Evolutionary conservation across 2,113 vertebrate genomes (phyloP).

Genomic region (Elephantulus edwardii): DNA sequence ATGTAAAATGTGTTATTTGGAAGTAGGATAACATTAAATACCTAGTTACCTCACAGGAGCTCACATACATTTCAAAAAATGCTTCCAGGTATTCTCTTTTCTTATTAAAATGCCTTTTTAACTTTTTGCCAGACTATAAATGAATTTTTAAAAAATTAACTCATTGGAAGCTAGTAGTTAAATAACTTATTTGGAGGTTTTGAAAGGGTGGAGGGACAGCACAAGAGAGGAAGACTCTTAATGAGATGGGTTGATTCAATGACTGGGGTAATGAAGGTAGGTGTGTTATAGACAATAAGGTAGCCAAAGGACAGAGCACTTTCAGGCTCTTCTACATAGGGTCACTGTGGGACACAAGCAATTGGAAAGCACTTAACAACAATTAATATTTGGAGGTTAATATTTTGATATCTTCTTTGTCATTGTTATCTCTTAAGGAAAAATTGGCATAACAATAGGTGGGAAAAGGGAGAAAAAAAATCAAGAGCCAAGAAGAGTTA

Average conservation of each 20-base stretch:
- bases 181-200: too few relatives aligned
- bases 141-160: too few relatives aligned
- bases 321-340: too few relatives aligned
- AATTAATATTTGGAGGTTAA: neutral
- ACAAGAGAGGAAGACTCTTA: too few relatives aligned
- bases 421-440: neutral
- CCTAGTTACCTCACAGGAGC: neutral
- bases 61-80: conserved; percentile 14
- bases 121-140: neutral
- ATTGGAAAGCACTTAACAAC: too few relatives aligned
- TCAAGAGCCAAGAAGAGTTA: neutral
- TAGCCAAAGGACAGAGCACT: too few relatives aligned
- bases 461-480: neutral
- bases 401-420: neutral
- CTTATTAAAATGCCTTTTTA: neutral
- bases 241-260: too few relatives aligned
- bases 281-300: too few relatives aligned
- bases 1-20: conserved; percentile 25
- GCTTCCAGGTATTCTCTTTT: conserved; percentile 10
- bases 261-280: too few relatives aligned
- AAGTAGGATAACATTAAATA: conserved; percentile 41
- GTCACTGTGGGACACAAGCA: too few relatives aligned
- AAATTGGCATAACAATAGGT: neutral
- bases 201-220: too few relatives aligned
- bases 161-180: too few relatives aligned